A percentile compares a stretch with the other conserved stretches of the same genome.
Conservation (phyloP, 2,113 vertebrate species). For the Pycnonotus jocosus region DNA sequence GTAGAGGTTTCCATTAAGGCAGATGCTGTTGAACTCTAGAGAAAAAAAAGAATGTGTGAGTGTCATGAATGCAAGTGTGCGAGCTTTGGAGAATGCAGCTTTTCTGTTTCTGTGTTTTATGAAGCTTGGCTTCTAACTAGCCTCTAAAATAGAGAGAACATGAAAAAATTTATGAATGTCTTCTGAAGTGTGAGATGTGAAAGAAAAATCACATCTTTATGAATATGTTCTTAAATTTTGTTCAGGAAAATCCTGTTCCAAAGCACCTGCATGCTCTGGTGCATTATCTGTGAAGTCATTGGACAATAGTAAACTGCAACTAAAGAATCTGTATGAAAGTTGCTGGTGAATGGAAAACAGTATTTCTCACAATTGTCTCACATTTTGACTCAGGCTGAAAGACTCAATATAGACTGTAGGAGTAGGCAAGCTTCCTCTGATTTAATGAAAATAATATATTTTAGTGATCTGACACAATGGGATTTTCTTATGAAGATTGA, state of each 20-base stretch:
- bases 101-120: not conserved
- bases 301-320: not conserved
- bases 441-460: not conserved
- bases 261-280: not conserved
- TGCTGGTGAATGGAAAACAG: not conserved
- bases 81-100: not conserved
- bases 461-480: not conserved
- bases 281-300: not conserved
- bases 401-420: not conserved
- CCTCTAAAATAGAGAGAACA: not conserved
- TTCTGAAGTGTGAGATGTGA: not conserved
- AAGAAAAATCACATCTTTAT: not conserved
- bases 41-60: not conserved
- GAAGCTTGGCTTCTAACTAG: not conserved
- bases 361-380: not conserved
- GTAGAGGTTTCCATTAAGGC: not conserved
- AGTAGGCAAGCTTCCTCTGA: not conserved
- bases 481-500: not conserved
- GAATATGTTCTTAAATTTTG: not conserved
- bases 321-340: not conserved
- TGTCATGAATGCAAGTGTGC: not conserved
- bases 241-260: not conserved
- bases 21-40: not conserved
- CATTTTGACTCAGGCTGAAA: not conserved
- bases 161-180: not conserved